These are phyloP conservation scores for Cephus runcator DNA, from an alignment of 2,888 invertebrate species.

Conservation along the genomic window DNA sequence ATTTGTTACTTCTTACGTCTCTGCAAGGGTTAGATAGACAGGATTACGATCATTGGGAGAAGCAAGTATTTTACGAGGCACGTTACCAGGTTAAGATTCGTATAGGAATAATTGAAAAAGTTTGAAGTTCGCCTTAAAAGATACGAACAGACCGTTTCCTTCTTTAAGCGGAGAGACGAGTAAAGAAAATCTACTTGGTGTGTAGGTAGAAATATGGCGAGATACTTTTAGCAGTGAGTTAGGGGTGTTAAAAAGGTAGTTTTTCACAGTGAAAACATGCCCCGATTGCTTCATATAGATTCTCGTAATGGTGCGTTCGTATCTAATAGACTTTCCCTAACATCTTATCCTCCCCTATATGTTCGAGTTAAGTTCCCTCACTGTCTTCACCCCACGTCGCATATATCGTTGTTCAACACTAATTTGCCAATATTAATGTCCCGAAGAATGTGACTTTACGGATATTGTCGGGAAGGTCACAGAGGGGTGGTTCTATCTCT, in stretches of 20 bases:
- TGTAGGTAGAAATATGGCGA: background rate
- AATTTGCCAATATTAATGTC: conserved; percentile 48
- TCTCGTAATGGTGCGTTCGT: conserved; percentile 36
- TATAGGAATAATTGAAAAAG: background rate
- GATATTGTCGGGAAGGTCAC: background rate
- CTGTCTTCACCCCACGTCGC: conserved; percentile 23
- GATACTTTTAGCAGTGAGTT: background rate
- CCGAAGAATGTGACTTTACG: conserved; percentile 35
- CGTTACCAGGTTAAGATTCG: background rate
- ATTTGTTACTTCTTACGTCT: background rate
- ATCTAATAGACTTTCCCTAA: conserved; percentile 34
- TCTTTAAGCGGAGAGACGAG: background rate
- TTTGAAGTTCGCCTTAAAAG: background rate
- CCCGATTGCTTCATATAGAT: conserved; percentile 32
- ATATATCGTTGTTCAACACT: conserved; percentile 47
- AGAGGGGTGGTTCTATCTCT: background rate
- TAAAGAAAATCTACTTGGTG: background rate
- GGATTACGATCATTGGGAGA: background rate
- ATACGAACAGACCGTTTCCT: background rate
- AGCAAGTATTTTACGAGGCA: background rate
- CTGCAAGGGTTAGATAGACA: background rate
- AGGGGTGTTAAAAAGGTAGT: background rate
- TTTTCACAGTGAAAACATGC: conserved; percentile 6
- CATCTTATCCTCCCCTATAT: conserved; percentile 44
- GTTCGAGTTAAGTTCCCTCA: conserved; percentile 38